Percentiles rank a stretch among this genome's conserved stretches.
phyloP scores from a whole-genome alignment of 2,113 vertebrate species.

The Gobius niger region DNA sequence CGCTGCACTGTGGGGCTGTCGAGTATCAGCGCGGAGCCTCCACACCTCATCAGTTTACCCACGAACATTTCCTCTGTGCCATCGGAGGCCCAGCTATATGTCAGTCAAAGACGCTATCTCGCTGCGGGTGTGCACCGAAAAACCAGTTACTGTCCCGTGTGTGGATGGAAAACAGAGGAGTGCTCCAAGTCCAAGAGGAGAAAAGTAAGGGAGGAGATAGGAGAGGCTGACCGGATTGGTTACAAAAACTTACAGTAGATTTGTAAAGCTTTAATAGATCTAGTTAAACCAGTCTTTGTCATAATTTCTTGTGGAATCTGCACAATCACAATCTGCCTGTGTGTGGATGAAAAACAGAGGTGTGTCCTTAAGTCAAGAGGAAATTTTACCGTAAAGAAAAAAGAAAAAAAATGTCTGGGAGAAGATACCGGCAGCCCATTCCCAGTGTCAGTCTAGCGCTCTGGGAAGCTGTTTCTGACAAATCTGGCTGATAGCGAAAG shows the following conservation, averaged over 20 bases:
- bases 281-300: not conserved
- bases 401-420: slow-evolving; percentile 42
- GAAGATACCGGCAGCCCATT: slow-evolving; percentile 45
- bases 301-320: not conserved
- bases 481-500: slow-evolving; percentile 62
- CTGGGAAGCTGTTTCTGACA: slow-evolving; percentile 56
- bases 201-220: slow-evolving; percentile 39
- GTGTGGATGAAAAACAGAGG: slow-evolving; percentile 10
- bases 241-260: not conserved
- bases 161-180: slow-evolving; percentile 22
- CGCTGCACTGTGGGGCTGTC: slow-evolving; percentile 51
- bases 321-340: not conserved
- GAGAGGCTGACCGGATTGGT: slow-evolving; percentile 3
- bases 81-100: slow-evolving; percentile 29
- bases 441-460: slow-evolving; percentile 41
- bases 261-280: not conserved
- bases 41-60: slow-evolving; percentile 68
- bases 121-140: slow-evolving; percentile 34
- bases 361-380: slow-evolving; percentile 38
- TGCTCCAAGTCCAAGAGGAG: slow-evolving; percentile 39
- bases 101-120: slow-evolving; percentile 56
- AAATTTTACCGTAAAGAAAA: slow-evolving; percentile 12
- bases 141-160: slow-evolving; percentile 14
- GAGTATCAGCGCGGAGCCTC: slow-evolving; percentile 55
- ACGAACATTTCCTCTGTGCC: slow-evolving; percentile 62